Evolutionary conservation across 2,113 vertebrate species (phyloP).

Genomic region (Clinocottus analis): DNA sequence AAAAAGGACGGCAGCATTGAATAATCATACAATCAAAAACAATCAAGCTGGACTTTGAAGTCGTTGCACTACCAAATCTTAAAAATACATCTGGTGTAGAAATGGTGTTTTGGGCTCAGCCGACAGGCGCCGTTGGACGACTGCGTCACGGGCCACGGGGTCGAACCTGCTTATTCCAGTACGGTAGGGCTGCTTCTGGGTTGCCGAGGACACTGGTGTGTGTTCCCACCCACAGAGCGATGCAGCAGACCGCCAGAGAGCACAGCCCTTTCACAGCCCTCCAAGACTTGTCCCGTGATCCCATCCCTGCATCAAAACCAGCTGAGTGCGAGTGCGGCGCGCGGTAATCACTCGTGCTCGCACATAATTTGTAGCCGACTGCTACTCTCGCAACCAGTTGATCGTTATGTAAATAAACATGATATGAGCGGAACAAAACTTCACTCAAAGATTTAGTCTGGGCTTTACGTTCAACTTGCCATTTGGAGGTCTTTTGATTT

Average conservation of each 20-base stretch:
- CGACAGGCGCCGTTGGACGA: constrained; percentile 80
- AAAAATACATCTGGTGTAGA: constrained; percentile 80
- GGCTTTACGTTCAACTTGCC: background rate
- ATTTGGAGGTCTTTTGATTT: background rate
- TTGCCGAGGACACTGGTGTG: constrained; percentile 67
- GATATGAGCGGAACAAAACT: constrained; percentile 45
- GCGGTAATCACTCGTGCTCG: constrained; percentile 65
- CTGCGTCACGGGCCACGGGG: constrained; percentile 70
- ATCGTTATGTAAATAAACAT: constrained; percentile 68
- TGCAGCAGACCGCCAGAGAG: constrained; percentile 66
- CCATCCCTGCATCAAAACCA: constrained; percentile 77
- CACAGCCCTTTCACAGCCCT: constrained; percentile 66
- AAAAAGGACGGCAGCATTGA: constrained; percentile 82
- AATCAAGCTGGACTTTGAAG: constrained; percentile 84
- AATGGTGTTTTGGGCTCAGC: constrained; percentile 76
- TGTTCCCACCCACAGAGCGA: constrained; percentile 79
- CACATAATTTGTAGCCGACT: constrained; percentile 74
- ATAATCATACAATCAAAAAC: constrained; percentile 87
- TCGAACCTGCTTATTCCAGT: constrained; percentile 64
- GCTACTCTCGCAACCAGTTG: constrained; percentile 60
- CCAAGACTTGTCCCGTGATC: constrained; percentile 72
- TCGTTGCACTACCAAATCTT: constrained; percentile 80
- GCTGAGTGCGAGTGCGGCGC: constrained; percentile 67
- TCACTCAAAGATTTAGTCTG: background rate
- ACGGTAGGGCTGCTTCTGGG: constrained; percentile 57